Evolutionary conservation across 2,888 invertebrate species (phyloP).

Genomic region (Tethea ocularis): DNA sequence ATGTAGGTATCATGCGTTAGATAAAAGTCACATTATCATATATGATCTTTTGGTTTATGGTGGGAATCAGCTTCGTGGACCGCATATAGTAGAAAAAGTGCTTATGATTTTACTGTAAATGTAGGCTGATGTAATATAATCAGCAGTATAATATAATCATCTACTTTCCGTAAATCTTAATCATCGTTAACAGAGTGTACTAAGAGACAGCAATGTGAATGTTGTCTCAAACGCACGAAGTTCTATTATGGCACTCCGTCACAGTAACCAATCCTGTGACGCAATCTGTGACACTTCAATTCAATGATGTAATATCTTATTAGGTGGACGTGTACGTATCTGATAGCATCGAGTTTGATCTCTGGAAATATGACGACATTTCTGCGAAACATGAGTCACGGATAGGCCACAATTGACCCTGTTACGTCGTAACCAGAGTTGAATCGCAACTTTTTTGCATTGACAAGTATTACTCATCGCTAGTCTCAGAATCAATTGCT

Average conservation of each 20-base stretch:
- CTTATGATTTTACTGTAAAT: too few relatives aligned
- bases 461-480: conserved; percentile 66
- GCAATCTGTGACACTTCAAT: conserved; percentile 39
- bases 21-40: too few relatives aligned
- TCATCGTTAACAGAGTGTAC: too few relatives aligned
- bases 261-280: conserved; percentile 46
- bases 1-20: too few relatives aligned
- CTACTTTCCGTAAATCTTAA: too few relatives aligned
- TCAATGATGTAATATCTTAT: conserved; percentile 48
- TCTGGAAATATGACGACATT: conserved; percentile 72
- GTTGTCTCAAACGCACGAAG: too few relatives aligned
- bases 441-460: conserved; percentile 62
- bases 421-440: conserved; percentile 46
- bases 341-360: conserved; percentile 35
- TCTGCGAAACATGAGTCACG: conserved; percentile 67
- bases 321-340: conserved; percentile 20
- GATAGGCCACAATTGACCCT: conserved; percentile 53
- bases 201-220: too few relatives aligned
- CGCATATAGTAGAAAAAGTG: too few relatives aligned
- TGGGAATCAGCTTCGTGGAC: too few relatives aligned
- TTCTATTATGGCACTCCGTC: not conserved
- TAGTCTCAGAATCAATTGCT: conserved; percentile 50
- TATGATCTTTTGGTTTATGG: too few relatives aligned
- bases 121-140: not conserved
- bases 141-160: not conserved